Evolutionary conservation across 2,888 invertebrate species (phyloP), one percentile per base, ranked within the genome.

Genomic region (Elegia similella): DNA sequence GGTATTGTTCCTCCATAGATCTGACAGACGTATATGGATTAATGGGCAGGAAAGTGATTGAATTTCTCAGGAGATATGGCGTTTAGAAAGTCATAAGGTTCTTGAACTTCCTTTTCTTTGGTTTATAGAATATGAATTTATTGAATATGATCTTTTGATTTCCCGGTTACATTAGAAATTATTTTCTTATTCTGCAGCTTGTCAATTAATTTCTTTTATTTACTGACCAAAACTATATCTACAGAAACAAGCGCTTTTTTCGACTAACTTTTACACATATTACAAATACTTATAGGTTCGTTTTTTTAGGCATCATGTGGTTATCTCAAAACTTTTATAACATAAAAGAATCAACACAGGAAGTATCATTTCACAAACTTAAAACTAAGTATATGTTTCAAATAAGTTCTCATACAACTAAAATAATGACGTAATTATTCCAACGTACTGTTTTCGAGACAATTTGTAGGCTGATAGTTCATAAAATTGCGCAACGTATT

Each of bases 1-100:
- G 66, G 66, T 67, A 70, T 72, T 71, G 67, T 71, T 68, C 59
- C 54, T 57, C 53, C 52, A 60, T 61, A 50, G 46, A 55, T 43
- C 42, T 29, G 32, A 13, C 32, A 13, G 44, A 55, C 54, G 16
- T 55, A 55, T 58, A 55, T 55, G 34, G 50, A 50, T 34, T 38
- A 50, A 50, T 50, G 34, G 32, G 34, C 16, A 15, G 32, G 16
- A 34, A 38, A 34, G 34, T 50, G 50, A 50, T 50, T 38, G 50
- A 34, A 50, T 50, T 50, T 34, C 50, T 30, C 34, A 17, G 34
- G 13, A 1, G 17, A 17, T 50, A 38, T 50, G 34, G 12, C 10
- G 17, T 50, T 34, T 50, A 50, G 50, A 50, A 50, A 50, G 34
- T 34, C 8, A 16, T 38, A 16, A 50, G 17, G 6, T 16, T 38